A percentile compares a stretch with the other conserved stretches of the same genome.
phyloP scores from a whole-genome alignment of 2,113 vertebrate genomes.

The Scopus umbretta region DNA sequence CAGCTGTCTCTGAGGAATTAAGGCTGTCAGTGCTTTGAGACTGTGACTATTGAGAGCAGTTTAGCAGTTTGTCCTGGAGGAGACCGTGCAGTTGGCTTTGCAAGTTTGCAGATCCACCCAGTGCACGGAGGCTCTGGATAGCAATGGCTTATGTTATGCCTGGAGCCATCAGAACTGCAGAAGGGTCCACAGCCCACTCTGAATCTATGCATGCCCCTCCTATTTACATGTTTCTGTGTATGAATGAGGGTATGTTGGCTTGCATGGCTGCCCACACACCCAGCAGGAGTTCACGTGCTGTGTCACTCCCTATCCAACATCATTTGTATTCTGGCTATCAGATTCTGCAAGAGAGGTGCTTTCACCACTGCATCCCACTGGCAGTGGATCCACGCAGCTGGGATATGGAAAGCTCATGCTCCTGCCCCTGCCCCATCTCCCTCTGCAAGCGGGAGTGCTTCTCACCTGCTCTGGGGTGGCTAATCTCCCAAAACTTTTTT shows the following conservation, averaged over 20 bases:
- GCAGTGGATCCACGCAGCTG: neutral
- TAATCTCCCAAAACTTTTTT: neutral
- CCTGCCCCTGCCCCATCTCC: rapidly evolving
- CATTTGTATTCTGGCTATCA: neutral
- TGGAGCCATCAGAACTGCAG: neutral
- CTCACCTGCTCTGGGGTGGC: neutral
- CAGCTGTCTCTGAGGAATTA: neutral
- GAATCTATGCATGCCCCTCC: neutral
- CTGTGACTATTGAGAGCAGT: neutral
- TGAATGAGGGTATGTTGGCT: neutral
- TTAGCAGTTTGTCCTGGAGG: neutral
- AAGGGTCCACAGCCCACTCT: neutral
- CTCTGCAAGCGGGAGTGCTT: neutral
- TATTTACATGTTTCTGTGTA: neutral
- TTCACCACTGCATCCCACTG: neutral
- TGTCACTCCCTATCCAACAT: neutral
- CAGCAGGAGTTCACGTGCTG: neutral
- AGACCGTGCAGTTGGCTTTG: neutral
- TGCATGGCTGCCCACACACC: rapidly evolving
- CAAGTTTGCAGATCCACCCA: neutral
- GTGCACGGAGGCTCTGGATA: neutral
- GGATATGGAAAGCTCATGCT: neutral
- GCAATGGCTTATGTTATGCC: too few species aligned
- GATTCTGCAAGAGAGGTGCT: neutral
- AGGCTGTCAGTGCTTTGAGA: neutral